Base-by-base conservation (phyloP, 2,113 vertebrate species). In the Tachuris rubrigastra region DNA sequence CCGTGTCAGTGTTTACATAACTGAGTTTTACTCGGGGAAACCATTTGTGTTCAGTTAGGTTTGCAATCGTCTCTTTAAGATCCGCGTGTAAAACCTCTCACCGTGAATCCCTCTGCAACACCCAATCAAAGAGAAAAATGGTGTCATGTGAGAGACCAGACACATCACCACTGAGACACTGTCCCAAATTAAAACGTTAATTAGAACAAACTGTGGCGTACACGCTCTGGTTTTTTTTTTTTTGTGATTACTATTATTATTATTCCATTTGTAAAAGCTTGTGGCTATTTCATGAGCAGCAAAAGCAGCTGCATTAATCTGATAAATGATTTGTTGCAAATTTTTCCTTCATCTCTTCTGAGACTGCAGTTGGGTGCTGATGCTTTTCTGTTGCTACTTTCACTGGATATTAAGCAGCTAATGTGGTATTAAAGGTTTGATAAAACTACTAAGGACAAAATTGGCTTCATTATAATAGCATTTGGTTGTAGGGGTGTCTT, bases 381-480 rank as follows among this genome's bases (percentile, higher is more conserved):
- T 63, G 91, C 37, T 88, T 92, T 81, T 56, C 62, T 30, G 52
- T 96, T 84, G 59, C 90, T 91, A 49, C 86, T 84, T 96, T 95
- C 91, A 94, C 90, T 94, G 95, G 95, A 94, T 97, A 96, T 96
- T 97, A 96, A 96, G 77, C 94, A 96, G 87, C 89, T 94, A 92
- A 93, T 92, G 88, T 95, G 88, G 95, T 96, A 95, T 97, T 97
- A 95, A 96, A 93, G 79, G 66, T 63, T 96, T 97, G 96, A 97
- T 96, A 95, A 97, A 95, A 96, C 85, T 69, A 93, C 39, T 63
- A 12, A 60, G 37, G 65, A 84, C 75, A 90, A 94, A 95, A 88
- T 85, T 85, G 52, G 55, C 74, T 95, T 96, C 83, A 42, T 85
- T 92, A 63, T 91, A 63, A 23, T 46, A 46, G 25, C 6, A 28